Evolutionary conservation across 2,113 vertebrate species (phyloP).

Genomic region (Macquaria australasica): DNA sequence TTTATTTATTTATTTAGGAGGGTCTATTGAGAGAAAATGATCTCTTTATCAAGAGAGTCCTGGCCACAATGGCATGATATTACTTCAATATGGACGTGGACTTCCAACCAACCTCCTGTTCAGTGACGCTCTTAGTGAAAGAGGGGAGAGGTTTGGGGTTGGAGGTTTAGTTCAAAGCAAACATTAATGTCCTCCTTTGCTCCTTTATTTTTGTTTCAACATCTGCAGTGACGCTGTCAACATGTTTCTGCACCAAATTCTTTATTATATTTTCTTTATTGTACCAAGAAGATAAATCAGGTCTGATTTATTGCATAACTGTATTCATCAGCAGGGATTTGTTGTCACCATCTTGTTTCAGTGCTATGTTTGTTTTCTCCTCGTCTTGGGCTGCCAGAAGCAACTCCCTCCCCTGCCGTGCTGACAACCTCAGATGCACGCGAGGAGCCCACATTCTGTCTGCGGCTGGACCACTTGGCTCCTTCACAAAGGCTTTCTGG

Average conservation of each 20-base stretch:
- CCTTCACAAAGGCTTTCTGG: constrained; percentile 79
- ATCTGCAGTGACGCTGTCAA: not conserved
- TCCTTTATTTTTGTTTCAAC: not conserved
- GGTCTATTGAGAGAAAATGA: not conserved
- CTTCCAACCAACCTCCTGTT: not conserved
- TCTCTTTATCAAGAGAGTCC: not conserved
- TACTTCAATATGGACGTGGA: not conserved
- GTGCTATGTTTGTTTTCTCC: constrained; percentile 83
- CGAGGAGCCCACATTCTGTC: constrained; percentile 81
- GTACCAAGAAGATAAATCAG: constrained; percentile 9
- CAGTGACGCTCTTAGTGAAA: not conserved
- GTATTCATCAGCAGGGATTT: constrained; percentile 73
- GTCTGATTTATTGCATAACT: constrained; percentile 37
- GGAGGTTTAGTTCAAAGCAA: not conserved
- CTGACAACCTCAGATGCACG: constrained; percentile 80
- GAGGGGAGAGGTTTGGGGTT: not conserved
- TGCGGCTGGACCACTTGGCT: constrained; percentile 80
- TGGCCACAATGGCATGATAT: not conserved
- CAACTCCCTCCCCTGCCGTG: constrained; percentile 80
- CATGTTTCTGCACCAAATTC: not conserved
- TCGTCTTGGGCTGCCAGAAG: constrained; percentile 74
- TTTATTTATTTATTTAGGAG: not conserved
- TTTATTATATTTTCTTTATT: constrained; percentile 24
- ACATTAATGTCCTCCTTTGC: not conserved
- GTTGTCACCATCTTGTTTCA: constrained; percentile 72